Conservation (phyloP, 2,797 vertebrate species). For the Macropodus opercularis region DNA sequence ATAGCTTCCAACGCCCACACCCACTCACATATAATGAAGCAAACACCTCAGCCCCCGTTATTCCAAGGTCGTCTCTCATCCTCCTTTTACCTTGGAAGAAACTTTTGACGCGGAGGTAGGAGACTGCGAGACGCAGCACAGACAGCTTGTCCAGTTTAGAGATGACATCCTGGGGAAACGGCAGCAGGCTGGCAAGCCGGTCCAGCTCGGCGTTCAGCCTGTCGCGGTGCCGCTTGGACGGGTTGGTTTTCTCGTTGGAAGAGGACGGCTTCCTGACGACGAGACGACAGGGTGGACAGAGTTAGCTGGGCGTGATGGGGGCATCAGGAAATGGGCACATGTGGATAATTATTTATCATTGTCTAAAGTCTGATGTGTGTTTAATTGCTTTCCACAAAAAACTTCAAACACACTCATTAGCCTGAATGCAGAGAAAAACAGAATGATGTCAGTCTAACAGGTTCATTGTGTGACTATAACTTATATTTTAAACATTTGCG, state of each 20-base stretch:
- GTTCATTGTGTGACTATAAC: neutral
- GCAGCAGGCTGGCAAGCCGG: slow-evolving; percentile 92
- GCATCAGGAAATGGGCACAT: neutral
- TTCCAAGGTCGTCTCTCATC: slow-evolving; percentile 1
- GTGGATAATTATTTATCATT: neutral
- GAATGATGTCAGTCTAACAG: neutral
- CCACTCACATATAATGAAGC: slow-evolving; percentile 1
- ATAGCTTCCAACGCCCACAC: neutral
- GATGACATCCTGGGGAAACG: slow-evolving; percentile 91
- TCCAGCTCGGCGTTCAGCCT: slow-evolving; percentile 94
- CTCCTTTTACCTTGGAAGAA: slow-evolving; percentile 92
- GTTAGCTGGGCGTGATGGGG: neutral
- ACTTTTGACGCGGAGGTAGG: slow-evolving; percentile 95
- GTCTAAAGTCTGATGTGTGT: neutral
- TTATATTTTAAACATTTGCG: too few species aligned
- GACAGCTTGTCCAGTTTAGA: slow-evolving; percentile 97
- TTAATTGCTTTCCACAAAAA: neutral
- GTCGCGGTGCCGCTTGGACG: slow-evolving; percentile 95
- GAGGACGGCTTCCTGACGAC: slow-evolving; percentile 85
- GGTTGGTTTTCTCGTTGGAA: slow-evolving; percentile 91
- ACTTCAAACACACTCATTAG: neutral
- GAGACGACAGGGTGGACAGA: slow-evolving; percentile 15
- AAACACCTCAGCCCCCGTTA: neutral
- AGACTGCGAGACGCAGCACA: slow-evolving; percentile 93
- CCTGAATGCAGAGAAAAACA: neutral